Evolutionary conservation across 2,888 invertebrate species (phyloP), one percentile per base, ranked within the genome.

Genomic region (Athetis lepigone): DNA sequence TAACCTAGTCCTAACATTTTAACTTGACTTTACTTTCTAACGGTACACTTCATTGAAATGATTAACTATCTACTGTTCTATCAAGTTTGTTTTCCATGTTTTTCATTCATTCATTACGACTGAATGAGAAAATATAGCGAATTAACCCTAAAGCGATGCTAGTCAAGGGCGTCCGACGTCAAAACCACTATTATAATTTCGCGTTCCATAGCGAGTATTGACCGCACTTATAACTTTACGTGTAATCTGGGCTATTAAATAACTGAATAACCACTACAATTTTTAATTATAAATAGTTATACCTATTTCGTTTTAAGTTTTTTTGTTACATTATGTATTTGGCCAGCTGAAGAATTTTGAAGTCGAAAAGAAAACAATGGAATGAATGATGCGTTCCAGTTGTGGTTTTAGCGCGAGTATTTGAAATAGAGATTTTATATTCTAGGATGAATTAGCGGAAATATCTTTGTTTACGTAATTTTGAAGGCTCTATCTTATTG

Each of bases 1-100:
- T 66, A 66, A 67, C 60, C 67, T 69, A 33, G 29, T n/a, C 60
- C 67, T 69, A 33, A 37, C 16, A 40, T 19, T 52, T 42, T 4
- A 29, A 27, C 4, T 33, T 29, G 7, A 9, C 9, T 51, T 27
- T 50, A 13, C 9, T 33, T 46, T 27, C 9, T 4, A n/a, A 29
- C 11, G 7, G 3, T 57, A 21, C 8, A n/a, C 4, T 23, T 4
- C n/a, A 13, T 33, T 52, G 4, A 33, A 13, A 33, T 33, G 11
- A 13, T 33, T 1, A 46, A 39, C n/a, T n/a, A n/a, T n/a, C n/a
- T n/a, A n/a, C n/a, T n/a, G n/a, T n/a, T n/a, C n/a, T n/a, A n/a
- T n/a, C n/a, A n/a, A n/a, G n/a, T n/a, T n/a, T n/a, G n/a, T n/a
- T n/a, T n/a, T n/a, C n/a, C n/a, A 18, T 19, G 8, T 39, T 19